Conservation (phyloP, 2,888 invertebrate species). For the Polydrusus cervinus region DNA sequence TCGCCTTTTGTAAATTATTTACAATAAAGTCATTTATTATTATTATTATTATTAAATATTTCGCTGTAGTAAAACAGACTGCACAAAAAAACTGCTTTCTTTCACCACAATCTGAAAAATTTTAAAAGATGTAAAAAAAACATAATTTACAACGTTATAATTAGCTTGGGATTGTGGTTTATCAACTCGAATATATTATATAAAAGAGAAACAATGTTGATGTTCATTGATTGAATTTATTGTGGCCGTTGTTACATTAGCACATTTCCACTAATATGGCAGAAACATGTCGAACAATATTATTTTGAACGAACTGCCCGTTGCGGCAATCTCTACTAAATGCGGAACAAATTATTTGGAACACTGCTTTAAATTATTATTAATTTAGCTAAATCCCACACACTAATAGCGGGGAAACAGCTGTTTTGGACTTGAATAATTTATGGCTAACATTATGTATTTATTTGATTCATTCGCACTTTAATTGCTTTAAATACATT, state of each 20-base stretch:
- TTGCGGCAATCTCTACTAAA: slow-evolving; percentile 1
- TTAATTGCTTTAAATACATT: background rate
- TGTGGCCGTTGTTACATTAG: background rate
- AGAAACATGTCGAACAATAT: slow-evolving; percentile 16
- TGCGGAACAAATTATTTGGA: background rate
- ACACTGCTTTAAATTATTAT: slow-evolving; percentile 3
- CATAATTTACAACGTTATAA: too few relatives aligned
- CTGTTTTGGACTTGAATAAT: background rate
- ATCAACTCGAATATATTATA: background rate
- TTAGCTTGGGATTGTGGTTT: too few relatives aligned
- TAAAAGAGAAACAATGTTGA: background rate
- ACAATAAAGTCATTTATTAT: too few relatives aligned
- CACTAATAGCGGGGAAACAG: background rate
- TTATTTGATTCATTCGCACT: background rate
- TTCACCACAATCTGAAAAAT: too few relatives aligned
- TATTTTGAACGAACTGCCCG: slow-evolving; percentile 3
- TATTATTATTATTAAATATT: too few relatives aligned
- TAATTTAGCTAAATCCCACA: slow-evolving; percentile 6
- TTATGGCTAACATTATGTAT: background rate
- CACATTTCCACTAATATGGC: background rate
- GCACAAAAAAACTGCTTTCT: too few relatives aligned
- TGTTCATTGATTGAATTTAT: slow-evolving; percentile 5
- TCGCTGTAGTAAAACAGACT: too few relatives aligned
- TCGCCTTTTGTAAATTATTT: too few relatives aligned
- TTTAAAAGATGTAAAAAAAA: too few relatives aligned